A percentile compares a stretch with the other conserved stretches of the same genome.
Evolutionary conservation across 2,888 invertebrate species (phyloP).

Genomic region (Ennomos fuscantarius): DNA sequence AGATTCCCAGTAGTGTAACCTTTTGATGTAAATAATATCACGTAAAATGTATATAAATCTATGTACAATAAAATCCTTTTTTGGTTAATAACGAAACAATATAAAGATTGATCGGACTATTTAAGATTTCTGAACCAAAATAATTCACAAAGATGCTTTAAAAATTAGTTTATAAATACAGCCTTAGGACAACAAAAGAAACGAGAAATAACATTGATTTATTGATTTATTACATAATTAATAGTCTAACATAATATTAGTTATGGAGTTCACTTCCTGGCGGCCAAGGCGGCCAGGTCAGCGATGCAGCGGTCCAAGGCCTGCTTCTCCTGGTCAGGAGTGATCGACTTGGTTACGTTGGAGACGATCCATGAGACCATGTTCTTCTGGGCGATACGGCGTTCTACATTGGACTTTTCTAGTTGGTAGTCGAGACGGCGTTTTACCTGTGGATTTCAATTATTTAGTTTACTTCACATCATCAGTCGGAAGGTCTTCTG

Average conservation of each 20-base stretch:
- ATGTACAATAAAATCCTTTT: too few species aligned
- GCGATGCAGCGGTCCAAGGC: conserved; percentile 94
- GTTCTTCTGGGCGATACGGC: conserved; percentile 95
- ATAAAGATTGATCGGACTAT: too few species aligned
- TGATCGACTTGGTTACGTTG: conserved; percentile 94
- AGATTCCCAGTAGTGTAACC: too few species aligned
- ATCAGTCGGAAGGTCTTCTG: too few species aligned
- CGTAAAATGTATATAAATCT: too few species aligned
- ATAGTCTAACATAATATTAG: conserved; percentile 28
- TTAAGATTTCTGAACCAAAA: too few species aligned
- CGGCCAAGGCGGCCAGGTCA: conserved; percentile 91
- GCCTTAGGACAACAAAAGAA: background rate
- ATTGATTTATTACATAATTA: conserved; percentile 50
- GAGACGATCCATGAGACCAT: conserved; percentile 97
- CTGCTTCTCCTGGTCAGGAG: conserved; percentile 97
- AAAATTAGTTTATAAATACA: too few species aligned
- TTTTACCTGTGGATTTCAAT: conserved; percentile 87
- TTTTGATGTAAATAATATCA: too few species aligned
- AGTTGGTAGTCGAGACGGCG: conserved; percentile 96
- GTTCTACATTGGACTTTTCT: conserved; percentile 92
- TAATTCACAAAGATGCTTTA: too few species aligned
- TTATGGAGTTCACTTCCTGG: conserved; percentile 57
- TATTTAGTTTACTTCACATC: too few species aligned
- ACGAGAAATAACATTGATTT: conserved; percentile 40
- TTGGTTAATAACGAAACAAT: too few species aligned